phyloP scores from a whole-genome alignment of 2,113 vertebrate genomes.

The Dermatemys mawii region DNA sequence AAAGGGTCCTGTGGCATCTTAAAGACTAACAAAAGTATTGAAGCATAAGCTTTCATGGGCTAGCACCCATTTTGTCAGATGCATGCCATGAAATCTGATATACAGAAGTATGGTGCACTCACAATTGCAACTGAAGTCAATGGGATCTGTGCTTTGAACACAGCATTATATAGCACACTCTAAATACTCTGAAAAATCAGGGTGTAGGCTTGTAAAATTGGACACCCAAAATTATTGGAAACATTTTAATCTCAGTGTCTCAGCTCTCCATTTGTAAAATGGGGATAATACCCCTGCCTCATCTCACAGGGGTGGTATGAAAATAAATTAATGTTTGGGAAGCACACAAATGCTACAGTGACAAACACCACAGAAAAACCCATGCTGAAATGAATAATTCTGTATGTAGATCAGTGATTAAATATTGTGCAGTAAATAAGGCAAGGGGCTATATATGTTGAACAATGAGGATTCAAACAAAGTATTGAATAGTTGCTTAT shows the following conservation, averaged over 20 bases:
- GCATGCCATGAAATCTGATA: too few species aligned
- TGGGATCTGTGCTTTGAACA: neutral
- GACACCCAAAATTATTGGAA: neutral
- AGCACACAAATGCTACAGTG: neutral
- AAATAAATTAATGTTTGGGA: neutral
- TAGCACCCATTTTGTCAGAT: too few species aligned
- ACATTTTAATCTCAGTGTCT: neutral
- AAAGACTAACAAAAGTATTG: too few species aligned
- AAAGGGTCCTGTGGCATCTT: too few species aligned
- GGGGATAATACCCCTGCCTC: neutral
- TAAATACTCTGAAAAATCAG: neutral
- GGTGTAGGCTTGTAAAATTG: neutral
- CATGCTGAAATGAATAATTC: neutral
- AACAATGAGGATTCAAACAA: neutral
- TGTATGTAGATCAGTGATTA: neutral
- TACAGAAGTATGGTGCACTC: neutral
- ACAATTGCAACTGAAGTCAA: neutral
- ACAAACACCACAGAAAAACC: neutral
- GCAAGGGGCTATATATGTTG: too few species aligned
- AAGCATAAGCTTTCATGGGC: too few species aligned
- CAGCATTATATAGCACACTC: neutral
- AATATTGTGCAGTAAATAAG: neutral
- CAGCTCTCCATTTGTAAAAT: neutral
- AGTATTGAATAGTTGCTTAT: neutral
- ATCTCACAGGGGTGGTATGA: neutral